Evolutionary conservation across 2,888 invertebrate species (phyloP).

Genomic region (Argyresthia albistria): DNA sequence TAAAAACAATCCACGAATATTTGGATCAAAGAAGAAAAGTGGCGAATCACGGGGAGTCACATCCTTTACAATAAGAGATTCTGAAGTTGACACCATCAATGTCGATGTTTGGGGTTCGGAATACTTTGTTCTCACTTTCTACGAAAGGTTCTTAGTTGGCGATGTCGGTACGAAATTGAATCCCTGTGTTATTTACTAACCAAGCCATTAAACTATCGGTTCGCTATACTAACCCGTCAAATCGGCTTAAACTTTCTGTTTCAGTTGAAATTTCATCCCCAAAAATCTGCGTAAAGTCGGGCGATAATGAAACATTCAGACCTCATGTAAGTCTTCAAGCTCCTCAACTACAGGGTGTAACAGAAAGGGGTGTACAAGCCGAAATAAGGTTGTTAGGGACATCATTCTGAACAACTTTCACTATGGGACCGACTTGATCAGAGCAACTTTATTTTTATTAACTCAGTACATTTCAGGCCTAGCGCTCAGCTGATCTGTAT

Average conservation of each 20-base stretch:
- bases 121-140: constrained; percentile 73
- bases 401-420: too few relatives aligned
- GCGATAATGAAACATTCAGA: constrained; percentile 72
- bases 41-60: constrained; percentile 77
- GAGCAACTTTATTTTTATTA: too few relatives aligned
- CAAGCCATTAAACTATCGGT: too few relatives aligned
- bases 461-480: too few relatives aligned
- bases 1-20: constrained; percentile 72
- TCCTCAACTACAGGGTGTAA: too few relatives aligned
- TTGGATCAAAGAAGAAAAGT: constrained; percentile 63
- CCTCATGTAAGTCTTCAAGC: constrained; percentile 66
- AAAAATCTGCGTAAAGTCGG: constrained; percentile 70
- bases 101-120: constrained; percentile 83
- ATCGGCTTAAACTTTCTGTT: background rate
- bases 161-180: constrained; percentile 72
- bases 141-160: constrained; percentile 77
- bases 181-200: too few relatives aligned
- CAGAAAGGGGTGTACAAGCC: too few relatives aligned
- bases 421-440: too few relatives aligned
- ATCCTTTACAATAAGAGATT: constrained; percentile 83
- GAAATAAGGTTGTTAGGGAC: too few relatives aligned
- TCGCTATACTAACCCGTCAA: too few relatives aligned
- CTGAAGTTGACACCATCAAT: constrained; percentile 79
- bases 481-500: too few relatives aligned
- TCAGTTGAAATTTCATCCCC: constrained; percentile 80